Conservation (phyloP, 2,797 vertebrate genomes). For the Smutsia temminckii region DNA sequence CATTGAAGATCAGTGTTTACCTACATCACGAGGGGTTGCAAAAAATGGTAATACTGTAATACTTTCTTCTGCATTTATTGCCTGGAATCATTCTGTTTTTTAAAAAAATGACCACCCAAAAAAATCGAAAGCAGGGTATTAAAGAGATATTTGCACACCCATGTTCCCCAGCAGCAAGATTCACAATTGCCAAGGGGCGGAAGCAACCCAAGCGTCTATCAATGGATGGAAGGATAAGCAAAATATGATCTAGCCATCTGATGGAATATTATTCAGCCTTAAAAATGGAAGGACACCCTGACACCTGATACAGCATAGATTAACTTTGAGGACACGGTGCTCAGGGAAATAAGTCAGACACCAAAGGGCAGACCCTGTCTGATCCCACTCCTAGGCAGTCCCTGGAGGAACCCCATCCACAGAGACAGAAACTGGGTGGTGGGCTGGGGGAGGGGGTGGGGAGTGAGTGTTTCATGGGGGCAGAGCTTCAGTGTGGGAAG, state of each 20-base stretch:
- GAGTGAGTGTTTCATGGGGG: background rate
- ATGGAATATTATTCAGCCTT: background rate
- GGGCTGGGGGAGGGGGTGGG: background rate
- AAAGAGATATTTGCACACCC: background rate
- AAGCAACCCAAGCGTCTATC: background rate
- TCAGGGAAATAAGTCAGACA: background rate
- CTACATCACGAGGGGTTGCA: background rate
- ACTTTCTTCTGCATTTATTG: background rate
- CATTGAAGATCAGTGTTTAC: background rate
- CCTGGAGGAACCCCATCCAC: background rate
- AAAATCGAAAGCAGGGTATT: background rate
- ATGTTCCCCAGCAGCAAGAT: background rate
- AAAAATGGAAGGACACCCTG: background rate
- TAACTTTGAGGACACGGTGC: background rate
- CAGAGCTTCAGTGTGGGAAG: background rate
- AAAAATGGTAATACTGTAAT: background rate
- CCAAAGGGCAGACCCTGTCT: background rate
- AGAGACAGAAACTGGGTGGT: background rate
- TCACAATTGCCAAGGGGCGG: background rate
- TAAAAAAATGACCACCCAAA: background rate
- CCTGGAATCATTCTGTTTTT: background rate
- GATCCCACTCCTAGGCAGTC: background rate
- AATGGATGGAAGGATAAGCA: background rate
- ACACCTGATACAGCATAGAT: no score
- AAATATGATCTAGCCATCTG: accelerated